These are phyloP conservation scores for Neoitamus cyanurus DNA, from an alignment of 2,888 invertebrate genomes.

Conservation along the genomic window DNA sequence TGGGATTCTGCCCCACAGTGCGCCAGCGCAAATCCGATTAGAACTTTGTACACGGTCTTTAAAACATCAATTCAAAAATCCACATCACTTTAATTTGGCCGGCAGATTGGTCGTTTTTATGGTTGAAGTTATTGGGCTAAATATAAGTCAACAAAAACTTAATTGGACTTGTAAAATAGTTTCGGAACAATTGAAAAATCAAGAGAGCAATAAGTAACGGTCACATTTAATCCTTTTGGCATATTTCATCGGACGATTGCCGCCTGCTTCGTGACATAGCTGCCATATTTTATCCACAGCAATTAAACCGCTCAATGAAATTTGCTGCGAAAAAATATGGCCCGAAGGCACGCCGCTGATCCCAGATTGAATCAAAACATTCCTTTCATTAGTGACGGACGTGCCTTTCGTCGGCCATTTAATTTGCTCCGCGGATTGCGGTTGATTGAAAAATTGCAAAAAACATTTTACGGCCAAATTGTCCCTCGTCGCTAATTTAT, in stretches of 20 bases:
- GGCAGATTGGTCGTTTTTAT: too few relatives aligned
- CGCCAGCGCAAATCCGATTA: too few relatives aligned
- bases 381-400: neutral
- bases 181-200: neutral
- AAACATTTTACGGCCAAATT: conserved; percentile 31
- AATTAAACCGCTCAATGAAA: neutral
- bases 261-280: neutral
- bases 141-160: too few relatives aligned
- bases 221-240: neutral
- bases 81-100: too few relatives aligned
- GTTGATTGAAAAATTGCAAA: conserved; percentile 30
- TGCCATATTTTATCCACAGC: neutral
- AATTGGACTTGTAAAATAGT: neutral
- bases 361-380: neutral
- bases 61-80: too few relatives aligned
- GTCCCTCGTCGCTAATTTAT: conserved; percentile 30
- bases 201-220: neutral
- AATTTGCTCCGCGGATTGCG: neutral
- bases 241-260: neutral
- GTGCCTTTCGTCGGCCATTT: neutral
- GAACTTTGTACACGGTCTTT: too few relatives aligned
- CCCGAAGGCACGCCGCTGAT: neutral
- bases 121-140: too few relatives aligned
- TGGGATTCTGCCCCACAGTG: too few relatives aligned
- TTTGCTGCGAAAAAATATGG: neutral